Evolutionary conservation across 2,797 vertebrate species (phyloP).

Genomic region (Nyctalus aviator): DNA sequence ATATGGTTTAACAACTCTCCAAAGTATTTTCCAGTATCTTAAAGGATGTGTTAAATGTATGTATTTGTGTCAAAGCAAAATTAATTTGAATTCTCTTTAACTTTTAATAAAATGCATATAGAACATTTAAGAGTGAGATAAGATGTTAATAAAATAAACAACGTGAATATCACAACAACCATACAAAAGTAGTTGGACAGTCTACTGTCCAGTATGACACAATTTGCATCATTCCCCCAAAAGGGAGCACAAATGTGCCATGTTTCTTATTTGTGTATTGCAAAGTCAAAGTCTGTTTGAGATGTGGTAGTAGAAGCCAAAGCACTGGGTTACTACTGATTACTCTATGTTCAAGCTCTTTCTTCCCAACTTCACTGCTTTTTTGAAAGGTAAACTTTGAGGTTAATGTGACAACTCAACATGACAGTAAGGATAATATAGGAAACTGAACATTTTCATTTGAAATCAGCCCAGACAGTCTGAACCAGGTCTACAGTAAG

Average conservation of each 20-base stretch:
- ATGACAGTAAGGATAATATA: not conserved
- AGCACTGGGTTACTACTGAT: not conserved
- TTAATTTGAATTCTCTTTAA: slow-evolving; percentile 48
- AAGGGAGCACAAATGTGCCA: not conserved
- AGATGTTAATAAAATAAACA: slow-evolving; percentile 33
- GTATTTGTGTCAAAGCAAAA: not conserved
- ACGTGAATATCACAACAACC: not conserved
- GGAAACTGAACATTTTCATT: not conserved
- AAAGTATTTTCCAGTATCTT: not conserved
- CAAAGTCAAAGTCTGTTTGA: not conserved
- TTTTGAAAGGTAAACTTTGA: slow-evolving; percentile 50
- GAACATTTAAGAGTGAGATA: slow-evolving; percentile 4
- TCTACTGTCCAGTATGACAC: not conserved
- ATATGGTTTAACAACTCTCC: not conserved
- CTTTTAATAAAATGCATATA: not conserved
- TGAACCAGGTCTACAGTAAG: not conserved
- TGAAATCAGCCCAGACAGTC: not conserved
- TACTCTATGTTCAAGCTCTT: not conserved
- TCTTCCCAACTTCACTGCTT: not conserved
- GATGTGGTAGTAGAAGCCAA: not conserved
- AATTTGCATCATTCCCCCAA: not conserved
- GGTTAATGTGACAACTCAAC: slow-evolving; percentile 10
- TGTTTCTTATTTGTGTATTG: not conserved
- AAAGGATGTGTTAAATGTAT: not conserved
- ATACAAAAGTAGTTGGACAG: not conserved